Evolutionary conservation across 2,888 invertebrate genomes (phyloP), one percentile per base, ranked within the genome.

Genomic region (Thereva unica): DNA sequence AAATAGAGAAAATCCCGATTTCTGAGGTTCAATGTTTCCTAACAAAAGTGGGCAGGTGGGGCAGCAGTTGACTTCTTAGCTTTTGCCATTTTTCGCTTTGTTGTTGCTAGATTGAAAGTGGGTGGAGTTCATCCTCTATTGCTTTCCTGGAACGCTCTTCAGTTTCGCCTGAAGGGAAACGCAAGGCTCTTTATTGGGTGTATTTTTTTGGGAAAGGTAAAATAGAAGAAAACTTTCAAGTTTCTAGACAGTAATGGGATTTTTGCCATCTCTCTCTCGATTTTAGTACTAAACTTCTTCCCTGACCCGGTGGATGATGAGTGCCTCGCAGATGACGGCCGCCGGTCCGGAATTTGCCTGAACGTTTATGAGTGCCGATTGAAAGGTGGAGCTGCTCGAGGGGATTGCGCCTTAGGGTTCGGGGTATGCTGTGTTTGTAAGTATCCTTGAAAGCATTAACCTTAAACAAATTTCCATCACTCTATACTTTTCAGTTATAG

Each of bases 381-480:
- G 75, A 85, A 91, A 73, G 87, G 88, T 47, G 87, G 87, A 6
- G 78, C 78, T 35, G 87, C 92, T 0, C 85, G 86, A 44, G 93
- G 93, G 0, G 87, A 88, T 73, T 93, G 93, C 75, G 92, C 92
- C 0, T 85, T 90, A 69, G 92, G 93, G 6, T 90, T 93, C 71
- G 93, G 93, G 1, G 92, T 92, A 7, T 93, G 93, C 76, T 93
- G 93, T 78, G 86, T 92, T 64, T 92, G 92, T 92, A 79, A 87
- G 91, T 89, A 73, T 12, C 42, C 9, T 8, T 42, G n/a, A 50
- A 50, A 54, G 4, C 2, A 2, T 23, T 6, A 10, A 59, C 5
- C 45, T 7, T 44, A 42, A 41, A 47, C 23, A 35, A 12, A 0
- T 41, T 41, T 66, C 8, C 50, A 23, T 23, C 23, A 23, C 23